These are phyloP conservation scores for zebrafish (Danio rerio) DNA, from an alignment of 2,113 vertebrate genomes.

Conservation along the genomic window GRCz12tu NC_133183.1:30319501-30320000, in stretches of 20 bases:
- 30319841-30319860: conserved; percentile 97
- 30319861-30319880: conserved; percentile 94
- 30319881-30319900: conserved; percentile 97
- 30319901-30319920: conserved; percentile 99
- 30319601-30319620: conserved; percentile 99
- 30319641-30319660: conserved; percentile 98
- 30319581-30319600: conserved; percentile 99
- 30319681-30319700: conserved; percentile 94
- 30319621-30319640: conserved; percentile 97
- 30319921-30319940: conserved; percentile 98
- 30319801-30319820: conserved; percentile 95
- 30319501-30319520: conserved; percentile 92
- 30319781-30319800: conserved; percentile 74
- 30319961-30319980: conserved; percentile 99
- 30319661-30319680: conserved; percentile 96
- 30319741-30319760: background rate
- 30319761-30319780: background rate
- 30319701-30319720: conserved; percentile 78
- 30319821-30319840: conserved; percentile 96
- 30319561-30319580: conserved; percentile 93
- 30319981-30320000: conserved; percentile 12
- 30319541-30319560: conserved; percentile 95
- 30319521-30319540: conserved; percentile 98
- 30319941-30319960: conserved; percentile 98
- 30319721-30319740: background rate